Conservation (phyloP, 2,113 vertebrate species). For the Phyllostomus discolor region DNA sequence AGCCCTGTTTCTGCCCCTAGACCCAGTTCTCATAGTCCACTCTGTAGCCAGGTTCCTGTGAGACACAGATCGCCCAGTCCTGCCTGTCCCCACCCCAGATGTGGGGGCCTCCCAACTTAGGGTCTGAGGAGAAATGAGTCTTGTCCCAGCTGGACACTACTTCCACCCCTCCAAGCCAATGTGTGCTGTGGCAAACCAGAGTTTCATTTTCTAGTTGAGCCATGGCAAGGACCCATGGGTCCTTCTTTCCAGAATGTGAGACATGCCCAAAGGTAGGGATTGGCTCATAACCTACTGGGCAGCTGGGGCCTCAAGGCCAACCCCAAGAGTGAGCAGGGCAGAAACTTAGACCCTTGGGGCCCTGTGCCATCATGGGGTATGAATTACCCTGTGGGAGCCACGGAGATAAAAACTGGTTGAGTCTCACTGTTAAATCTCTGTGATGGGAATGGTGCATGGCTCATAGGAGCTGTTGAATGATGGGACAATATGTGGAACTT, state of each 20-base stretch:
- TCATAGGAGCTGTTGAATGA: background rate
- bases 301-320: background rate
- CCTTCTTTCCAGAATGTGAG: background rate
- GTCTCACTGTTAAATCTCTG: background rate
- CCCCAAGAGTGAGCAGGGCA: background rate
- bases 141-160: background rate
- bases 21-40: background rate
- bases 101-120: background rate
- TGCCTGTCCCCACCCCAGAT: background rate
- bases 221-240: background rate
- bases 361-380: background rate
- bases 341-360: background rate
- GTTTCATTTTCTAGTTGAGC: background rate
- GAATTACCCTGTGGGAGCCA: background rate
- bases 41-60: background rate
- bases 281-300: background rate
- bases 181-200: background rate
- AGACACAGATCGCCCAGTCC: background rate
- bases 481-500: background rate
- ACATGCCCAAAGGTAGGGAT: background rate
- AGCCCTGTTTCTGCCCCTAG: background rate
- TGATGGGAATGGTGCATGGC: background rate
- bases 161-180: background rate
- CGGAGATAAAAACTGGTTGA: background rate
- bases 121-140: background rate